These are phyloP conservation scores for Ernsta delagoae DNA, from an alignment of 2,888 invertebrate species.

Conservation along the genomic window DNA sequence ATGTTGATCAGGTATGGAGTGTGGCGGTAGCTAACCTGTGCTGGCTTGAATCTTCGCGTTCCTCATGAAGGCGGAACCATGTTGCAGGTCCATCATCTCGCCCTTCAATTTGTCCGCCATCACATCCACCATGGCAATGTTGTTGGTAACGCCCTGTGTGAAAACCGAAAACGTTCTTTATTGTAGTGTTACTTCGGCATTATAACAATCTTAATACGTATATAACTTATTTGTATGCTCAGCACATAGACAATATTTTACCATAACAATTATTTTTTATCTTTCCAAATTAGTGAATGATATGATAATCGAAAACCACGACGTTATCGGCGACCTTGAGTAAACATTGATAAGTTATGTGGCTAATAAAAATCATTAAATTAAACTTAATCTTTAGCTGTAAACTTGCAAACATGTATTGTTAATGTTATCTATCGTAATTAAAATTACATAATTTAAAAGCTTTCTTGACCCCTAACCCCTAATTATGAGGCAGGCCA, in stretches of 20 bases:
- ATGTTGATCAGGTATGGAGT: too few relatives aligned
- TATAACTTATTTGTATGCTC: too few relatives aligned
- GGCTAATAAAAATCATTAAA: not conserved
- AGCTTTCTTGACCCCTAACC: not conserved
- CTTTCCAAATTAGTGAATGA: not conserved
- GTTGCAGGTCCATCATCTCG: slow-evolving; percentile 96
- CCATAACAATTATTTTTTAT: not conserved
- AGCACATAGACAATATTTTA: too few relatives aligned
- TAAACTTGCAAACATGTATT: not conserved
- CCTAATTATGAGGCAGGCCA: not conserved
- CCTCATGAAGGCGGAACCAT: slow-evolving; percentile 93
- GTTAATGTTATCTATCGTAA: not conserved
- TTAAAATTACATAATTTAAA: not conserved
- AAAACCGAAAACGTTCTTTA: too few relatives aligned
- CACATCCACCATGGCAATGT: slow-evolving; percentile 93
- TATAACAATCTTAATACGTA: too few relatives aligned
- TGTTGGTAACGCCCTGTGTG: slow-evolving; percentile 87
- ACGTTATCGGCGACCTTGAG: not conserved
- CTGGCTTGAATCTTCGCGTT: slow-evolving; percentile 91
- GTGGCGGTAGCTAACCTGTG: slow-evolving; percentile 63
- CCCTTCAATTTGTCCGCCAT: slow-evolving; percentile 93
- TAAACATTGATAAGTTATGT: not conserved
- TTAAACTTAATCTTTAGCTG: not conserved
- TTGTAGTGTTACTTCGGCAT: too few relatives aligned
- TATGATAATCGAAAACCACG: not conserved